These are phyloP conservation scores for Dicycla oo DNA, from an alignment of 2,888 invertebrate genomes.

Conservation along the genomic window DNA sequence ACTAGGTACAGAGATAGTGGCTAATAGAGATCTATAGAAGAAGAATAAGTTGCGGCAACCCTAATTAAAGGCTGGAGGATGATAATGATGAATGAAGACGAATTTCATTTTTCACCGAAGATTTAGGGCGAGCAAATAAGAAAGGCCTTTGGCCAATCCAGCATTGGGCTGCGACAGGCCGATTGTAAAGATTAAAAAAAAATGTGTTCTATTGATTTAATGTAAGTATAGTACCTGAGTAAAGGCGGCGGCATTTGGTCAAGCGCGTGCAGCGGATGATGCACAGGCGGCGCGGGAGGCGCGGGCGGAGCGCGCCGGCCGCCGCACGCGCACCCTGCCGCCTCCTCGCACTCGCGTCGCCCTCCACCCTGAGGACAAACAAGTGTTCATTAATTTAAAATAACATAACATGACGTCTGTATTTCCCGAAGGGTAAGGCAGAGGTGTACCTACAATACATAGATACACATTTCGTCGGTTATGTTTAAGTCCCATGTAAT, in stretches of 20 bases:
- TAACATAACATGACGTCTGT: not conserved
- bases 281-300: constrained; percentile 77
- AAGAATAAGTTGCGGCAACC: not conserved
- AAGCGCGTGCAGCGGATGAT: constrained; percentile 89
- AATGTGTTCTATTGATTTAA: too few species aligned
- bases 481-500: not conserved
- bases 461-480: too few species aligned
- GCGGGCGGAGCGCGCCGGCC: constrained; percentile 77
- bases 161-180: too few species aligned
- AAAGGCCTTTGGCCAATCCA: not conserved
- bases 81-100: not conserved
- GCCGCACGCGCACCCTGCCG: constrained; percentile 85
- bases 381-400: not conserved
- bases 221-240: constrained; percentile 76
- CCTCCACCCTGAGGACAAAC: constrained; percentile 84
- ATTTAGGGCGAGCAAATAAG: not conserved
- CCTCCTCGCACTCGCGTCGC: constrained; percentile 84
- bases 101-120: too few species aligned
- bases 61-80: not conserved
- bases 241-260: constrained; percentile 84
- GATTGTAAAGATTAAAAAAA: too few species aligned
- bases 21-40: not conserved
- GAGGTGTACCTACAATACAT: not conserved
- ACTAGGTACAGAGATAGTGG: too few species aligned
- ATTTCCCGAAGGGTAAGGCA: not conserved